Base-by-base conservation (phyloP, 2,113 vertebrate species). In the Ammospiza nelsoni region DNA sequence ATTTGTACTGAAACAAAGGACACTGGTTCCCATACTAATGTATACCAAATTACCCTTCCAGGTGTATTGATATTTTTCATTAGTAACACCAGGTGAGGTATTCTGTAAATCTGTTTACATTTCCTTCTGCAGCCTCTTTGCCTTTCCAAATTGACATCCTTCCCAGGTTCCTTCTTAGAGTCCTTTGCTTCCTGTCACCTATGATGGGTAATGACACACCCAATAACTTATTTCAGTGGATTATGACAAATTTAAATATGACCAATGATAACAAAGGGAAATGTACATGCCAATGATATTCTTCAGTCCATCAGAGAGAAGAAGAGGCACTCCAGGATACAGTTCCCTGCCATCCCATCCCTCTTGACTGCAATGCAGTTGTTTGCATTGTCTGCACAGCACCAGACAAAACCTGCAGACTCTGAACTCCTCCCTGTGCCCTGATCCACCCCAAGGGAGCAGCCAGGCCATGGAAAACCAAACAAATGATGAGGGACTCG, bases 401-500 rank as follows among this genome's bases (percentile, higher is more conserved):
- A 37, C 12, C 35, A 6, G 4, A 16, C 0, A 3, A 89, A 81
- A 86, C 12, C 43, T 89, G 33, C 66, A 65, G 61, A 28, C 39
- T 66, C 49, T 44, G 44, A 89, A 31, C 68, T 57, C 37, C 41
- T 68, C 24, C 57, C 69, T 2, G 1, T 55, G 13, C n/a, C 17
- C 57, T 55, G 29, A n/a, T 78, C 44, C 31, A 9, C 27, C 65
- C 27, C 33, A 19, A 43, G 39, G 31, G 46, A 87, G 9, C 25
- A 86, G 23, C 10, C 63, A 90, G 49, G 28, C n/a, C 77, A 55
- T 0, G 0, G 44, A 44, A 72, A 89, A 37, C 28, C 23, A 81
- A 84, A 63, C 5, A 58, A 57, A 29, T 0, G 0, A 57, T 1
- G 0, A n/a, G 7, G 61, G 2, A 58, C 24, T 10, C 43, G 37